These are phyloP conservation scores for Noctua janthina DNA, from an alignment of 2,888 invertebrate genomes.

Conservation along the genomic window DNA sequence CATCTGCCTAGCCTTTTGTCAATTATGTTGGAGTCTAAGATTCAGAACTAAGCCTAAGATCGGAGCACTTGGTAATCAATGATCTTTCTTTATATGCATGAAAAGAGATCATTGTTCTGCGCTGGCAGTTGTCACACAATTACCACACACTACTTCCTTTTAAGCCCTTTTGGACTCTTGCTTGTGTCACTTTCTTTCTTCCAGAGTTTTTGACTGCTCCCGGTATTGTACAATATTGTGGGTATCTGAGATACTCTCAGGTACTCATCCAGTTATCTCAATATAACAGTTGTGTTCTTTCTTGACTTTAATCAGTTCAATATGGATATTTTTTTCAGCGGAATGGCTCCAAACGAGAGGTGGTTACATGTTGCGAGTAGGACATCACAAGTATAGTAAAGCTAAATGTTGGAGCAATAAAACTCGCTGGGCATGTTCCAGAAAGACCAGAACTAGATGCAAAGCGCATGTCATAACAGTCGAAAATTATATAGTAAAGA, in stretches of 20 bases:
- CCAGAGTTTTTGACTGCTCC: too few species aligned
- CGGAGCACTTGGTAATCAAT: too few species aligned
- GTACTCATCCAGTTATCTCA: neutral
- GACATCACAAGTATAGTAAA: slow-evolving; percentile 5
- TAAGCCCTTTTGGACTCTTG: neutral
- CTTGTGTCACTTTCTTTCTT: neutral
- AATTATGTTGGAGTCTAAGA: neutral
- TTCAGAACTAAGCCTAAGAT: neutral
- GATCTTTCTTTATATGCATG: neutral
- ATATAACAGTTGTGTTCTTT: neutral
- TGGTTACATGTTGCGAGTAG: slow-evolving; percentile 4
- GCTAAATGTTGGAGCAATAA: neutral
- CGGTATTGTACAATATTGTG: too few species aligned
- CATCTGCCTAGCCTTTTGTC: neutral
- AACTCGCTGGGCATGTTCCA: slow-evolving; percentile 68
- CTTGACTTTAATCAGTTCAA: neutral
- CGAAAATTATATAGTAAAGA: slow-evolving; percentile 16
- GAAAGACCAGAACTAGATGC: slow-evolving; percentile 67
- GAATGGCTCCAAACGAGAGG: neutral
- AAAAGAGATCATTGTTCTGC: neutral
- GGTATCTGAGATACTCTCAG: neutral
- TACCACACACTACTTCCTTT: neutral
- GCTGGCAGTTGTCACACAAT: neutral
- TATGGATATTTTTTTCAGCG: neutral
- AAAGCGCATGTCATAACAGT: slow-evolving; percentile 60